Evolutionary conservation across 1,140 invertebrate genomes (phyloP).

Genomic region (Caenorhabditis tropicalis): DNA sequence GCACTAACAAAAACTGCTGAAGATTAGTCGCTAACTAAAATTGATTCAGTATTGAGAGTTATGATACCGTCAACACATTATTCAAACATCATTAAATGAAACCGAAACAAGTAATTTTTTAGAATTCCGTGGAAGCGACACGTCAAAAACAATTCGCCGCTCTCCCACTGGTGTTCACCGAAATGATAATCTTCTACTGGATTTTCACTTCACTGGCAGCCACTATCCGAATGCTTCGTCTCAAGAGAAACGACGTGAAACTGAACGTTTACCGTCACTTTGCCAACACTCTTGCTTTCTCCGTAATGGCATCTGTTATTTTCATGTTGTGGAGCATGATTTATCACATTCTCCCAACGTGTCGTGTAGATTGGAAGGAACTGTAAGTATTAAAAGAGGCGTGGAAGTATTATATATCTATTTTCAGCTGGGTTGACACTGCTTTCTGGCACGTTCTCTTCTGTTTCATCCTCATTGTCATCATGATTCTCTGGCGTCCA

Average conservation of each 20-base stretch:
- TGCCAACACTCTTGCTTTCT: constrained; percentile 88
- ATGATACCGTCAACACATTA: too few species aligned
- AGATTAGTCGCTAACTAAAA: too few species aligned
- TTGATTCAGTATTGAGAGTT: too few species aligned
- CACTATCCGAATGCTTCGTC: constrained; percentile 84
- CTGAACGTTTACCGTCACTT: constrained; percentile 88
- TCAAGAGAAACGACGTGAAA: constrained; percentile 81
- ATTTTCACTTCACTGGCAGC: constrained; percentile 81
- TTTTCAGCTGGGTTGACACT: constrained; percentile 82
- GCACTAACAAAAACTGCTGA: too few species aligned
- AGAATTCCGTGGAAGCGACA: constrained; percentile 67
- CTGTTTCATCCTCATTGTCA: constrained; percentile 84
- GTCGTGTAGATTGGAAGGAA: constrained; percentile 83
- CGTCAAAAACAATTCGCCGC: constrained; percentile 72
- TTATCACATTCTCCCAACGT: constrained; percentile 75
- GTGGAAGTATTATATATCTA: not conserved
- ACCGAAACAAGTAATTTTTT: constrained; percentile 42
- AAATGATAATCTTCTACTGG: constrained; percentile 72
- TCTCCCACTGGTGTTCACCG: constrained; percentile 68
- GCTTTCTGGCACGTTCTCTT: constrained; percentile 93
- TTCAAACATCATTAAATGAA: too few species aligned
- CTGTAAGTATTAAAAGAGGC: constrained; percentile 73
- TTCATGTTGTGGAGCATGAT: constrained; percentile 91
- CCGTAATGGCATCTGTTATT: constrained; percentile 83
- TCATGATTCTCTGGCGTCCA: constrained; percentile 92